Conservation (phyloP, 2,888 invertebrate genomes). For the Melitaea athalia region DNA sequence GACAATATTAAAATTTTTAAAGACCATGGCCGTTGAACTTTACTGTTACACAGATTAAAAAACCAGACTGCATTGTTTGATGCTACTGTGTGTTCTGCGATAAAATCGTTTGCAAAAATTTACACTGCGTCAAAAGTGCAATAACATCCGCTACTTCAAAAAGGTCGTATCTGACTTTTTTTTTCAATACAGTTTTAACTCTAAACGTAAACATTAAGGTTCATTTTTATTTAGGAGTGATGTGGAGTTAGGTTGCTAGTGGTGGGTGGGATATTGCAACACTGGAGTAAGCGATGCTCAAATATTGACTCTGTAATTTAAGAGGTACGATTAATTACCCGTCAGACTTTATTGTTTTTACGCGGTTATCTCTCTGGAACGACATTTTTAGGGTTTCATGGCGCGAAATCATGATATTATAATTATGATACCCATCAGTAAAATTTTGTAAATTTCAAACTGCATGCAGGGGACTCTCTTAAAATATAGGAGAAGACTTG, state of each 20-base stretch:
- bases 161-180: background rate
- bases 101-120: conserved; percentile 38
- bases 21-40: conserved; percentile 38
- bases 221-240: background rate
- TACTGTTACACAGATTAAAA: conserved; percentile 36
- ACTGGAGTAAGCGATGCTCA: conserved; percentile 9
- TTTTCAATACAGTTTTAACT: background rate
- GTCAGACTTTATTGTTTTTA: conserved; percentile 49
- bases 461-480: too few species aligned
- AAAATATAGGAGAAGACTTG: too few species aligned
- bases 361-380: conserved; percentile 10
- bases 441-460: too few species aligned
- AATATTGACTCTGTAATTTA: conserved; percentile 61
- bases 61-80: conserved; percentile 32
- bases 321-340: conserved; percentile 57
- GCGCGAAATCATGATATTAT: background rate
- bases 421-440: too few species aligned
- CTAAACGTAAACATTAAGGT: background rate
- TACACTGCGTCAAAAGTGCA: conserved; percentile 35
- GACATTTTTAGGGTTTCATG: conserved; percentile 6
- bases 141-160: too few species aligned
- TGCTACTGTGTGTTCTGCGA: conserved; percentile 27
- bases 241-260: background rate
- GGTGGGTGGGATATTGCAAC: conserved; percentile 5
- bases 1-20: conserved; percentile 50